phyloP scores from a whole-genome alignment of 2,888 invertebrate species.

The Polietes domitor region DNA sequence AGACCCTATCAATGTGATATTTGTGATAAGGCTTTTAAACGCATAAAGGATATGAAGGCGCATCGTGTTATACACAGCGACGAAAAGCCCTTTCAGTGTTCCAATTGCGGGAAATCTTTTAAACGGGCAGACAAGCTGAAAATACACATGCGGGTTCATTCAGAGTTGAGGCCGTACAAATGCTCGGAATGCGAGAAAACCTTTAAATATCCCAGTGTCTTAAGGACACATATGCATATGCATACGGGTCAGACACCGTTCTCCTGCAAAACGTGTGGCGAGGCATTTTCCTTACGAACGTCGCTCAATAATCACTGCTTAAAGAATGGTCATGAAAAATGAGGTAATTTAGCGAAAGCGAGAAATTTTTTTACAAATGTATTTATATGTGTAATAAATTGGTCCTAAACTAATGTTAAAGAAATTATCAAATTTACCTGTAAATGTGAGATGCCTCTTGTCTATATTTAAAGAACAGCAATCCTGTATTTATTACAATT shows the following conservation, averaged over 20 bases:
- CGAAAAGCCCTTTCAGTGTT: constrained; percentile 69
- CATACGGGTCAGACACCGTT: constrained; percentile 77
- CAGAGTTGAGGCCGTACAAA: constrained; percentile 78
- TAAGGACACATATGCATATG: constrained; percentile 85
- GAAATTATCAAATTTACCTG: no score
- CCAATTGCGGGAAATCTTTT: constrained; percentile 71
- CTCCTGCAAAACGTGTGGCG: constrained; percentile 54
- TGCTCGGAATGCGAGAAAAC: constrained; percentile 85
- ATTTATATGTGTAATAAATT: no score
- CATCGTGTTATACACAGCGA: constrained; percentile 83
- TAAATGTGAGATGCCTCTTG: no score
- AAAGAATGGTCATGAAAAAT: constrained; percentile 53
- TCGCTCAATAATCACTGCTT: constrained; percentile 60
- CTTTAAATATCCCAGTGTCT: constrained; percentile 84
- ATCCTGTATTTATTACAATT: no score
- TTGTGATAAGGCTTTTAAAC: constrained; percentile 81
- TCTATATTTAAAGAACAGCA: no score
- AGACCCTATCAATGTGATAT: constrained; percentile 71
- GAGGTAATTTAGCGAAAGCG: no score
- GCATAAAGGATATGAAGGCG: constrained; percentile 85
- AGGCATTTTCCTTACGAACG: constrained; percentile 55
- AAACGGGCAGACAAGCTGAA: constrained; percentile 73
- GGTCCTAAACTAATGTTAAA: no score
- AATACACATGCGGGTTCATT: constrained; percentile 71
- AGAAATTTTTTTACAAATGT: no score